Evolutionary conservation across 2,888 invertebrate species (phyloP).

Genomic region (Nycteola revayana): DNA sequence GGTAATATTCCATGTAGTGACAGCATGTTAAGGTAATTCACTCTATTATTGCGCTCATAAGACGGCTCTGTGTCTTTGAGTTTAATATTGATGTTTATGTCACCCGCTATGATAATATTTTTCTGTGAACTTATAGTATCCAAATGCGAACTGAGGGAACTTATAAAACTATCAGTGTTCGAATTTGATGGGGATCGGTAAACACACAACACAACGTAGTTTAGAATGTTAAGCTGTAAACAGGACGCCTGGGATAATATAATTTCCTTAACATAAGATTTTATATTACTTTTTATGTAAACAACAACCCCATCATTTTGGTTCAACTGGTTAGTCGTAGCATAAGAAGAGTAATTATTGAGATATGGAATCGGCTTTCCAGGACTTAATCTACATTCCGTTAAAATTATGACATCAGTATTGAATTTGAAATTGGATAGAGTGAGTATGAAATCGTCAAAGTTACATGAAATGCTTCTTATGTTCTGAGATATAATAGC

Average conservation of each 20-base stretch:
- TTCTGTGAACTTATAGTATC: constrained; percentile 7
- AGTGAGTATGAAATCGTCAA: constrained; percentile 5
- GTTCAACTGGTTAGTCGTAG: constrained; percentile 6
- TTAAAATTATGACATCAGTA: constrained; percentile 12
- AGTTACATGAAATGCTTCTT: constrained; percentile 11
- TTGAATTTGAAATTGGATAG: constrained; percentile 4
- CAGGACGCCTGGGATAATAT: constrained; percentile 14
- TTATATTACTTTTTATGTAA: constrained; percentile 11
- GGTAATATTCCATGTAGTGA: constrained; percentile 22
- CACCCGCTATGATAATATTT: constrained; percentile 25
- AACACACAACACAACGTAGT: constrained; percentile 20
- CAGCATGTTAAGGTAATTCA: constrained; percentile 20
- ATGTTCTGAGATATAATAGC: constrained; percentile 17
- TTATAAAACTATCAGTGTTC: constrained; percentile 20
- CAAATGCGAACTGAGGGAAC: constrained; percentile 18
- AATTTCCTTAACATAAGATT: constrained; percentile 8
- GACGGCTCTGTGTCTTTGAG: constrained; percentile 9
- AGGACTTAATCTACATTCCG: constrained; percentile 10
- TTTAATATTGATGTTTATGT: constrained; percentile 31
- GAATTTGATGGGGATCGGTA: constrained; percentile 26
- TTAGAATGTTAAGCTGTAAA: constrained; percentile 12
- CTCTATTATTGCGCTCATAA: constrained; percentile 19
- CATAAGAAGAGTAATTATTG: constrained; percentile 9
- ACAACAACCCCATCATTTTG: constrained; percentile 22
- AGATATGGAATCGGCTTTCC: constrained; percentile 17